These are phyloP conservation scores for Koerneria pararmatus DNA, from an alignment of 2,888 invertebrate species.

Conservation along the genomic window DNA sequence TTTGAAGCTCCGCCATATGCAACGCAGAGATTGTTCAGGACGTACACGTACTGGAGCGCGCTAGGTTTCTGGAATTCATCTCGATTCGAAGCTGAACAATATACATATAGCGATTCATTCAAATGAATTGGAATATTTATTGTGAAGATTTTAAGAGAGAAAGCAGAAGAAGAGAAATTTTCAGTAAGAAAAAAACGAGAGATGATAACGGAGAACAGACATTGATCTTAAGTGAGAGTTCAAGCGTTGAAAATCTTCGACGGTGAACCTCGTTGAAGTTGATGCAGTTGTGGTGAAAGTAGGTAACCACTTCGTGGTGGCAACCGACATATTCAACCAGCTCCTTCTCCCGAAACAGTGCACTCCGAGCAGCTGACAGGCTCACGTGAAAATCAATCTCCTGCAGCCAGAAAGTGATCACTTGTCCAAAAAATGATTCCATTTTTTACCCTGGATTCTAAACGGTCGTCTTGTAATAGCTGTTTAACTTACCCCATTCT, in stretches of 20 bases:
- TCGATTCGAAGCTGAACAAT: neutral
- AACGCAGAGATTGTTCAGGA: slow-evolving; percentile 61
- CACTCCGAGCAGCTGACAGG: too few species aligned
- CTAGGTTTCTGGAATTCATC: slow-evolving; percentile 60
- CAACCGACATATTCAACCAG: slow-evolving; percentile 56
- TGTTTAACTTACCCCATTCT: too few species aligned
- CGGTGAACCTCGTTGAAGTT: slow-evolving; percentile 58
- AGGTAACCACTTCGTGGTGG: slow-evolving; percentile 58
- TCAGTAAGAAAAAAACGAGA: neutral
- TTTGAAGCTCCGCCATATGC: slow-evolving; percentile 33
- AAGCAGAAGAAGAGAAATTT: neutral
- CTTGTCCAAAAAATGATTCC: too few species aligned
- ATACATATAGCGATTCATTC: too few species aligned
- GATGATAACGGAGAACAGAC: neutral
- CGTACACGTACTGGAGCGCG: slow-evolving; percentile 61
- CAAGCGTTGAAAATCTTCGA: neutral
- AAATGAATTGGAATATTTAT: neutral
- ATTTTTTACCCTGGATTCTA: too few species aligned
- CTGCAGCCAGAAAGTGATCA: too few species aligned
- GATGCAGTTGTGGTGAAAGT: slow-evolving; percentile 58
- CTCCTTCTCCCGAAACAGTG: neutral
- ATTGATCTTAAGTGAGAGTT: neutral
- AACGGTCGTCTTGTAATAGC: too few species aligned
- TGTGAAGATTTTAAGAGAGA: neutral
- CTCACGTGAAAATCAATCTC: too few species aligned